Evolutionary conservation across 2,888 invertebrate species (phyloP), one percentile per base, ranked within the genome.

Genomic region (Tribolium freemani): DNA sequence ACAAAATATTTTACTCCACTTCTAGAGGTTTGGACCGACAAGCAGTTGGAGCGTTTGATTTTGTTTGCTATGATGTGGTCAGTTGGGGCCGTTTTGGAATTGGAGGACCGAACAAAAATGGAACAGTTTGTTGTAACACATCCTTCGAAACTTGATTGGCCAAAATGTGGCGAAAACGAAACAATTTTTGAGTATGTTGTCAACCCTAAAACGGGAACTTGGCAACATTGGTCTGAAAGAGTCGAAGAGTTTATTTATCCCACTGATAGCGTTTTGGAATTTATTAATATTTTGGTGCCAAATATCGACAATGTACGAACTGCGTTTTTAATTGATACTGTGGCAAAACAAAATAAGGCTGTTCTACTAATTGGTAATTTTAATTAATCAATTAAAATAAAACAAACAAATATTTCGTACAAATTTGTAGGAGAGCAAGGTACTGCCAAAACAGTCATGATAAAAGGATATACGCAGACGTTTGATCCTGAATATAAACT

Each of bases 371-470:
- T 96, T 78, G 90, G 89, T 88, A 81, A 44, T 38, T 56, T 13
- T 38, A 4, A 11, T 2, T 20, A 20, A 48, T n/a, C n/a, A 48
- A 1, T 48, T 3, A 11, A 48, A 48, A 8, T n/a, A n/a, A 11
- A 48, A 5, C 10, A 13, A 46, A 5, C 5, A 11, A 48, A 16
- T 10, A 8, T 61, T 53, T 56, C 0, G 5, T 26, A 26, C 26
- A 26, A 8, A 16, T 67, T 54, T 76, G 30, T 71, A 89, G 96
- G 96, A 38, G 96, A 96, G 84, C 96, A 95, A 83, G 96, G 96
- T 10, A 96, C 96, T 0, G 96, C 95, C 0, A 96, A 96, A 86
- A 96, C 96, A 8, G 96, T 96, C 0, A 96, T 96, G 95, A 90
- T 96, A 56, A 95, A 95, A 84, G 91, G 93, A 73, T 96, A 92